Evolutionary conservation across 2,888 invertebrate genomes (phyloP).

Genomic region (Arctia plantaginis): DNA sequence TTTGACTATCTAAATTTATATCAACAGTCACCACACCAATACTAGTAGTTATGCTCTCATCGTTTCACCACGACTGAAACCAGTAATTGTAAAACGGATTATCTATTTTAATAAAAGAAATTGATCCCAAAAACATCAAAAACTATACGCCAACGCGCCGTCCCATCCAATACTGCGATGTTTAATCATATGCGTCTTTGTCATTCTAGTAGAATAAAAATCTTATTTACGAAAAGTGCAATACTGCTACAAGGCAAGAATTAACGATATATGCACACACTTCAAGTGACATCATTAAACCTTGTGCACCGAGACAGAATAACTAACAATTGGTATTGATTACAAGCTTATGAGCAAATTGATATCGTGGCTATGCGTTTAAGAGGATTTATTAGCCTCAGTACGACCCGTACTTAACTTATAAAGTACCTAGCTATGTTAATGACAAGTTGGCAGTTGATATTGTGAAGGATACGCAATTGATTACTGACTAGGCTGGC

Average conservation of each 20-base stretch:
- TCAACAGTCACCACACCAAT: neutral
- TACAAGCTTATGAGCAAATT: neutral
- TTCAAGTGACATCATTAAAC: neutral
- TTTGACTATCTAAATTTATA: neutral
- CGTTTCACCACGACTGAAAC: neutral
- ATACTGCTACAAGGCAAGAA: neutral
- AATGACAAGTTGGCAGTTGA: neutral
- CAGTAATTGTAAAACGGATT: neutral
- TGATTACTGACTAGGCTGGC: neutral
- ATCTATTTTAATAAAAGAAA: neutral
- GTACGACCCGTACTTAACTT: neutral
- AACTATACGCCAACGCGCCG: neutral
- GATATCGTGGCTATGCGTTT: neutral
- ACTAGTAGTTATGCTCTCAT: neutral
- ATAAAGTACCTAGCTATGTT: neutral
- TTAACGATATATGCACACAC: neutral
- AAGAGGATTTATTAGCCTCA: neutral
- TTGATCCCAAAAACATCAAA: neutral
- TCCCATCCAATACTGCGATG: neutral
- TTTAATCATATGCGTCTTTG: neutral
- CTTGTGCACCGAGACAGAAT: neutral
- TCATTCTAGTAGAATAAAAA: neutral
- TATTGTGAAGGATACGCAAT: neutral
- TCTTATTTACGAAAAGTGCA: neutral
- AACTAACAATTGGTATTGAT: neutral